phyloP scores from a whole-genome alignment of 2,888 invertebrate genomes.

The Eupithecia insigniata region DNA sequence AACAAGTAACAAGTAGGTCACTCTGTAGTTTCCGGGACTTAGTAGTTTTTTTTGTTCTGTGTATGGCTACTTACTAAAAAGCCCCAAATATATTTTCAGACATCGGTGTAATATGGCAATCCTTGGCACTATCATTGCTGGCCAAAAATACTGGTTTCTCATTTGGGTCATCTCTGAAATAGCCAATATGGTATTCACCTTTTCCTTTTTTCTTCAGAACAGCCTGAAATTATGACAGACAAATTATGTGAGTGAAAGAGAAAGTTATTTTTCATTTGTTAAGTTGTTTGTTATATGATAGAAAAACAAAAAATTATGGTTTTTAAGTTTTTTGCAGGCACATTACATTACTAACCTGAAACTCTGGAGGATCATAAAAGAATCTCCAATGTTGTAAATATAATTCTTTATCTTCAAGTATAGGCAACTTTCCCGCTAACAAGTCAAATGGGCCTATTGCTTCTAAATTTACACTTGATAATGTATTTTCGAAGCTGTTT shows the following conservation, averaged over 20 bases:
- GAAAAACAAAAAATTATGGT: not conserved
- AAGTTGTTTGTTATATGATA: not conserved
- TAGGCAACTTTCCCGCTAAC: slow-evolving; percentile 86
- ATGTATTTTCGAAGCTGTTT: slow-evolving; percentile 83
- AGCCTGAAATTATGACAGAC: slow-evolving; percentile 81
- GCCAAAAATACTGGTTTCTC: slow-evolving; percentile 91
- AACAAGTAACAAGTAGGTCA: no score
- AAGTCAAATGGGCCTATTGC: slow-evolving; percentile 96
- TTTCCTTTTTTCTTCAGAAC: slow-evolving; percentile 87
- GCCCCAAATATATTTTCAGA: slow-evolving; percentile 93
- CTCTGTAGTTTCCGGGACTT: no score
- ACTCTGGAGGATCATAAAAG: slow-evolving; percentile 97
- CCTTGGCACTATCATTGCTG: slow-evolving; percentile 87
- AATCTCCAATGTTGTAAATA: slow-evolving; percentile 95
- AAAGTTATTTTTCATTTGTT: no score
- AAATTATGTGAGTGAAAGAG: no score
- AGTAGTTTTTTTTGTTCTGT: not conserved
- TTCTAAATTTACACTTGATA: slow-evolving; percentile 87
- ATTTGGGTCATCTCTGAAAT: slow-evolving; percentile 92
- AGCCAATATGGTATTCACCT: slow-evolving; percentile 93
- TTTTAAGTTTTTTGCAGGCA: not conserved
- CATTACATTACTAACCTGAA: slow-evolving; percentile 85
- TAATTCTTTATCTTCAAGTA: slow-evolving; percentile 82
- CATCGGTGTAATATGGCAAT: slow-evolving; percentile 88
- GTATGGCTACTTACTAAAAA: slow-evolving; percentile 85